phyloP scores from a whole-genome alignment of 2,113 vertebrate genomes.

The Pycnonotus jocosus region DNA sequence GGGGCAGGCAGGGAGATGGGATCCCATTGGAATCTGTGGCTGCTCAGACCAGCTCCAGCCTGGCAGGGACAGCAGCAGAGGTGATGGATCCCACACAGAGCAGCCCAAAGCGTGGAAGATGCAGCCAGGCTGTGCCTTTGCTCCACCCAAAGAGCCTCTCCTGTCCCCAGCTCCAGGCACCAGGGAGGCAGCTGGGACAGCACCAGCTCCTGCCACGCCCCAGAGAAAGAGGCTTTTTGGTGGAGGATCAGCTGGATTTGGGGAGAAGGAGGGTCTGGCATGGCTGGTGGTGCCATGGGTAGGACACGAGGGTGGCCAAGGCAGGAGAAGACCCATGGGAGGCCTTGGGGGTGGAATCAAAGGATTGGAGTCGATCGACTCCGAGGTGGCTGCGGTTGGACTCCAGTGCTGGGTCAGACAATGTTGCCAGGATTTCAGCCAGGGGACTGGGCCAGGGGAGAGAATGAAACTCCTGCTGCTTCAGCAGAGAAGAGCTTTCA shows the following conservation, averaged over 20 bases:
- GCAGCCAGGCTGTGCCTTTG: accelerated
- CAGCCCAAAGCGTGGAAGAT: accelerated
- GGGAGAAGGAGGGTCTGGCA: background rate
- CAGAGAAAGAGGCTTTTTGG: background rate
- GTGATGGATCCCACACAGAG: background rate
- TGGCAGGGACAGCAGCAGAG: background rate
- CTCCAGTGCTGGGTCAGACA: accelerated
- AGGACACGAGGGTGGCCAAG: background rate
- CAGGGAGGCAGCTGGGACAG: background rate
- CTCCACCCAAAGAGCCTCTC: background rate
- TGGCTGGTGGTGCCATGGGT: background rate
- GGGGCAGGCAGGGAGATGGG: background rate
- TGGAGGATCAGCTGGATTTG: background rate
- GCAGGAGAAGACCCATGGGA: background rate
- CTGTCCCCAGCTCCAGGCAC: background rate
- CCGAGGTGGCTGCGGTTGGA: accelerated
- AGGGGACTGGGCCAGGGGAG: background rate
- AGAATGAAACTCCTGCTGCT: background rate
- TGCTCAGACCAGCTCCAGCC: background rate
- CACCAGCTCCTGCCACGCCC: background rate
- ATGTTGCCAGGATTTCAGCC: background rate
- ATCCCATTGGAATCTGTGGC: accelerated
- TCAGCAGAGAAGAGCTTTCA: background rate
- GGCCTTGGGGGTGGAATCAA: background rate
- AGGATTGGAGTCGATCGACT: accelerated